Percentiles rank a stretch among this genome's conserved stretches.
Conservation (phyloP, 2,797 vertebrate species). For the Basileuterus tristriatus region DNA sequence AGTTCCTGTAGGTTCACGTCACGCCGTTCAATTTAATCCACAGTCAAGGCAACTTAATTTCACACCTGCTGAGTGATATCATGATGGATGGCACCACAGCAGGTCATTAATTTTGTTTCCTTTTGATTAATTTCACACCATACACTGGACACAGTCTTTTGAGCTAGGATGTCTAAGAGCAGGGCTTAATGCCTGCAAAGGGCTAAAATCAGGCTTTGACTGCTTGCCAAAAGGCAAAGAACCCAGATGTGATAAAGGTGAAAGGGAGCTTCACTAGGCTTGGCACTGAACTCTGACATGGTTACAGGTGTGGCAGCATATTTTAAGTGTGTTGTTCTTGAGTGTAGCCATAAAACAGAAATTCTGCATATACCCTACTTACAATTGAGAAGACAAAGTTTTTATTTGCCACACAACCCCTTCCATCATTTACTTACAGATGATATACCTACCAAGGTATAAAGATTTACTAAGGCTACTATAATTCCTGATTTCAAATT, state of each 20-base stretch:
- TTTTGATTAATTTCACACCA: slow-evolving; percentile 75
- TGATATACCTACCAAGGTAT: not conserved
- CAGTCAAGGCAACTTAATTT: slow-evolving; percentile 66
- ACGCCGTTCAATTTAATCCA: slow-evolving; percentile 41
- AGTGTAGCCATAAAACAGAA: not conserved
- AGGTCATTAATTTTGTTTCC: slow-evolving; percentile 70
- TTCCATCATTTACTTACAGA: not conserved
- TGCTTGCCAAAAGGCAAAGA: slow-evolving; percentile 39
- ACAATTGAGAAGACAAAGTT: not conserved
- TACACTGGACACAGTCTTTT: slow-evolving; percentile 40
- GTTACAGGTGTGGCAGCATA: not conserved
- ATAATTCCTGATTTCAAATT: not conserved
- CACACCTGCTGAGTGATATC: slow-evolving; percentile 61
- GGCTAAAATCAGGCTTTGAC: slow-evolving; percentile 43
- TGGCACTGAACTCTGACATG: not conserved
- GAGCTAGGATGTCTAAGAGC: slow-evolving; percentile 40
- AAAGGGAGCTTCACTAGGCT: not conserved
- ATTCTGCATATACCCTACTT: not conserved
- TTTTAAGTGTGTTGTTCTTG: not conserved
- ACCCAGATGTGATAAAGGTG: slow-evolving; percentile 23
- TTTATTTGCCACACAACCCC: not conserved
- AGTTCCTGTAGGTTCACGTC: slow-evolving; percentile 44
- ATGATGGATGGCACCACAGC: slow-evolving; percentile 61
- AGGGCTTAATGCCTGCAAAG: slow-evolving; percentile 43
- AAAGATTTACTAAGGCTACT: not conserved